Evolutionary conservation across 2,113 vertebrate genomes (phyloP), one percentile per base, ranked within the genome.

Genomic region (Melozone crissalis): DNA sequence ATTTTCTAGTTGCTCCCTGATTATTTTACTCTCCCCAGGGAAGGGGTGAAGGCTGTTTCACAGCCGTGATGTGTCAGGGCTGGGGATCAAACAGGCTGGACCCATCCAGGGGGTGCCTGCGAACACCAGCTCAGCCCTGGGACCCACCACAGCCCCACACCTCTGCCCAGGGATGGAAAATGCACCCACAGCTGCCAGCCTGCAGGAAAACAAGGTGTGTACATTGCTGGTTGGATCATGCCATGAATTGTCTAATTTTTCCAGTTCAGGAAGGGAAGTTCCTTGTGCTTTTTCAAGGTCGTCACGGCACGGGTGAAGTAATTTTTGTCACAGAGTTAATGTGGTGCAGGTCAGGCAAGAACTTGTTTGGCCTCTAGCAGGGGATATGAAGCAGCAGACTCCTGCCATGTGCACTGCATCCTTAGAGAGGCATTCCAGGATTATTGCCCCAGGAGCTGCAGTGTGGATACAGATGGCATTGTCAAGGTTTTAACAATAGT

Each of bases 131-230:
- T n/a, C 33, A 28, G 33, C 22, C 22, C 18, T 43, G 47, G 24
- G 41, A 33, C 3, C 13, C 3, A 11, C 2, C 47, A 12, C 10
- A 66, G 39, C 30, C 41, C 5, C 5, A 2, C 6, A 10, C 1
- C 15, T 35, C 31, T 39, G 5, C 24, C 37, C 43, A 69, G 41
- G 52, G 41, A 16, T 51, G 33, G 7, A 15, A 72, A 84, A 87
- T 7, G 26, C 27, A 49, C 17, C 24, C 8, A 11, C 4, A n/a
- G 44, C 49, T 67, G 24, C n/a, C 46, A 22, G 0, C 10, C 41
- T 65, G 26, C 7, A 46, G 61, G 26, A 59, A 5, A 47, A 5
- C 14, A 20, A 55, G 5, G 15, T 5, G 7, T 6, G 27, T 15
- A 8, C 44, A 35, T 31, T 59, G 12, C 51, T 44, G 58, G 2